Conservation (phyloP, 2,113 vertebrate species). For the Regulus satrapa region DNA sequence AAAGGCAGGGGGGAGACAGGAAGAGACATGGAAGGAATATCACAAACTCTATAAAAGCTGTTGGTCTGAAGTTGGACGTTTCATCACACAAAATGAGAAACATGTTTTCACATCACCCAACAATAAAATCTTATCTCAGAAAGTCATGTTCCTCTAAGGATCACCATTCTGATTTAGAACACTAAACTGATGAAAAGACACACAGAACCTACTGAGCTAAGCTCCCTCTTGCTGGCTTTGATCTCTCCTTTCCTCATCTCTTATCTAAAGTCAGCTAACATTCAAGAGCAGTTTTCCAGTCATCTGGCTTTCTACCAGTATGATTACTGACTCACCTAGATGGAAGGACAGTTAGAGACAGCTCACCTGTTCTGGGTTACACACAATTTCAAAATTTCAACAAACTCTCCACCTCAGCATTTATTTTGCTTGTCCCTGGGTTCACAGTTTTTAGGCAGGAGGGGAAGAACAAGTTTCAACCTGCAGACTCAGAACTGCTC, state of each 20-base stretch:
- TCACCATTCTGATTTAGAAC: background rate
- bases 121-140: background rate
- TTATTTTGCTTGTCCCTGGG: background rate
- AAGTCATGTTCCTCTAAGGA: accelerated
- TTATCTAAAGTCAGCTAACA: background rate
- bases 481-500: background rate
- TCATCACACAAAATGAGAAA: background rate
- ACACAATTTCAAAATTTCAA: background rate
- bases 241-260: background rate
- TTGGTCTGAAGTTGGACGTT: background rate
- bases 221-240: background rate
- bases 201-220: background rate
- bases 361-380: background rate
- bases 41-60: background rate
- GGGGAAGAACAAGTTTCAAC: background rate
- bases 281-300: background rate
- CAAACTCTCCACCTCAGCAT: background rate
- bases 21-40: background rate
- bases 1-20: background rate
- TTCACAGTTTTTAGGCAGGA: background rate
- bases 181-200: background rate
- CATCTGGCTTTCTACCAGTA: background rate
- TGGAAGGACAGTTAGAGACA: background rate
- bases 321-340: background rate
- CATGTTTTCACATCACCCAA: accelerated